Conservation (phyloP, 2,113 vertebrate species). For the Oreamnos americanus region DNA sequence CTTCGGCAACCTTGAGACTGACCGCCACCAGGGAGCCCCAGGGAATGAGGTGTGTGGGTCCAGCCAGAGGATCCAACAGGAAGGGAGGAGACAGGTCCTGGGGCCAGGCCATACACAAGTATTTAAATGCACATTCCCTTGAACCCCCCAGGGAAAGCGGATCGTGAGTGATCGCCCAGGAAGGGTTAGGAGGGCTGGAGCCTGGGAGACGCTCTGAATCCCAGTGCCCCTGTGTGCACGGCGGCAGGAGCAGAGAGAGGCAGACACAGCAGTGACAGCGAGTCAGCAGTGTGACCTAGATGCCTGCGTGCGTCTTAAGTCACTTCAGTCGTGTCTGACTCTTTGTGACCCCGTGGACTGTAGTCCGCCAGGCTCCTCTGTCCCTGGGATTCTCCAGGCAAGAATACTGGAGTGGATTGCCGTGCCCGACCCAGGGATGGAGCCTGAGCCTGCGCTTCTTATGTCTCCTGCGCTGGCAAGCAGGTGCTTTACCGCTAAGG, state of each 20-base stretch:
- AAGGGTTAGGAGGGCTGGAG: neutral
- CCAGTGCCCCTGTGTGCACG: accelerated
- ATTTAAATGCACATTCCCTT: neutral
- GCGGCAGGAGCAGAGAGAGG: accelerated
- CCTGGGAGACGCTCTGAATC: accelerated
- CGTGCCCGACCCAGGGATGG: neutral
- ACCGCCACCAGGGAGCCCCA: too few relatives aligned
- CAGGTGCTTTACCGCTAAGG: neutral
- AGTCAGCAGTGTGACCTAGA: accelerated
- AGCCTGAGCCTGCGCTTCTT: neutral
- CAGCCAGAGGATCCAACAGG: neutral
- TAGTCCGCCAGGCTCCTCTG: neutral
- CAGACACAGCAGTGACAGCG: accelerated
- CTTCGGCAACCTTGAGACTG: neutral
- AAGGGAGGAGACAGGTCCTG: neutral
- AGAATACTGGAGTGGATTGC: neutral
- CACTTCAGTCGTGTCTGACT: neutral
- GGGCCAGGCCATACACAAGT: neutral
- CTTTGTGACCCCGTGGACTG: neutral
- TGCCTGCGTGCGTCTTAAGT: accelerated
- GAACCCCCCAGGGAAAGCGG: too few relatives aligned
- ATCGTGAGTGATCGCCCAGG: too few relatives aligned
- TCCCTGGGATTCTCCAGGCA: neutral
- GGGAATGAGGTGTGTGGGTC: accelerated
- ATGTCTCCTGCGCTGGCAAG: neutral